Evolutionary conservation across 2,888 invertebrate species (phyloP).

Genomic region (Meliscaeva auricollis): DNA sequence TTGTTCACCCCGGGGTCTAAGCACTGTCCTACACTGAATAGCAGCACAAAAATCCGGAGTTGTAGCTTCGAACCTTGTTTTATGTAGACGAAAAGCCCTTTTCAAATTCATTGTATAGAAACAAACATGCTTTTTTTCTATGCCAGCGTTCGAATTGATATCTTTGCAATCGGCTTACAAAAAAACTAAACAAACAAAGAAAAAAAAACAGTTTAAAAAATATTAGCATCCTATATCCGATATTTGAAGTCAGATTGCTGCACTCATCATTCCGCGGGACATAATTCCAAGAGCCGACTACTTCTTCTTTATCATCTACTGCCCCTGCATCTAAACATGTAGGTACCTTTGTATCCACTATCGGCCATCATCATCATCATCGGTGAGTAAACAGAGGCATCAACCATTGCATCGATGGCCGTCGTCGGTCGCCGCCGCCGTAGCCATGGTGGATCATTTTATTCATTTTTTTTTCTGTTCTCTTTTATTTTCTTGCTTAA

Average conservation of each 20-base stretch:
- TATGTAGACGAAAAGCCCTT: too few relatives aligned
- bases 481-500: conserved; percentile 34
- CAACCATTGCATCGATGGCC: conserved; percentile 18
- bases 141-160: too few relatives aligned
- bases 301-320: conserved; percentile 33
- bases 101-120: too few relatives aligned
- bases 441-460: conserved; percentile 41
- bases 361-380: conserved; percentile 33
- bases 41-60: too few relatives aligned
- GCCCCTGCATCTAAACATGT: not conserved
- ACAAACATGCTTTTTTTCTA: too few relatives aligned
- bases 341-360: not conserved
- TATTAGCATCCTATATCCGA: conserved; percentile 43
- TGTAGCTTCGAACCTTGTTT: too few relatives aligned
- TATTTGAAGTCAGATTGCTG: conserved; percentile 17
- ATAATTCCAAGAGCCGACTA: conserved; percentile 52
- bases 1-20: too few relatives aligned
- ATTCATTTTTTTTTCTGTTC: conserved; percentile 2
- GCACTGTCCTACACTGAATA: too few relatives aligned
- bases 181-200: conserved; percentile 20
- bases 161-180: conserved; percentile 32
- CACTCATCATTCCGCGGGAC: conserved; percentile 53
- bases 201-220: conserved; percentile 43
- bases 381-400: conserved; percentile 43
- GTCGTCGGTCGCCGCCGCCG: too few relatives aligned